Evolutionary conservation across 2,797 vertebrate genomes (phyloP).

Genomic region (Lacerta bilineata): DNA sequence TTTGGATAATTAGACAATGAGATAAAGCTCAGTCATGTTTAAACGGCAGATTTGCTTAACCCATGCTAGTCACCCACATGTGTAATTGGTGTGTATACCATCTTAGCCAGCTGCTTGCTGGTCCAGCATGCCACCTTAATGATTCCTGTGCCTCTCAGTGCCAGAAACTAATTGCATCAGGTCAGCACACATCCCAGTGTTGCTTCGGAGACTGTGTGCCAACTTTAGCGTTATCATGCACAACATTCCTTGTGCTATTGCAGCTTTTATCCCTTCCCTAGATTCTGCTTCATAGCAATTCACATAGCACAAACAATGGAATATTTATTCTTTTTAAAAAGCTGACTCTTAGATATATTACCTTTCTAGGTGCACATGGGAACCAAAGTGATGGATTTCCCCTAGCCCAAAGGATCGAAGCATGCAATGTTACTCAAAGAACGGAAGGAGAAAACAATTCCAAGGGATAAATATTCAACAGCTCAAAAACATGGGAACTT

Average conservation of each 20-base stretch:
- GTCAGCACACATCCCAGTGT: background rate
- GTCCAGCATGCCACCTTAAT: background rate
- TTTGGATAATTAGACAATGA: background rate
- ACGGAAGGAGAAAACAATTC: constrained; percentile 40
- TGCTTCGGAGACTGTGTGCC: background rate
- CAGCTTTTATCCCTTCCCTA: background rate
- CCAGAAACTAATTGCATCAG: constrained; percentile 3
- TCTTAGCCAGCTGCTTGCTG: background rate
- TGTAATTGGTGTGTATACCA: background rate
- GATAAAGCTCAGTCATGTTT: background rate
- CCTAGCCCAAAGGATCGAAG: constrained; percentile 48
- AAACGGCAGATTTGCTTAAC: background rate
- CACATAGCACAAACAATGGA: constrained; percentile 25
- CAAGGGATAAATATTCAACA: constrained; percentile 50
- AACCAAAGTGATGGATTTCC: constrained; percentile 43
- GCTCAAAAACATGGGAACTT: constrained; percentile 58
- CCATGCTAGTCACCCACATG: background rate
- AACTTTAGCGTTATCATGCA: constrained; percentile 2
- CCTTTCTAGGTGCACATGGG: constrained; percentile 25
- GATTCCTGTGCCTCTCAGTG: background rate
- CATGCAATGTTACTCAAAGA: constrained; percentile 30
- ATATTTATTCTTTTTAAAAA: constrained; percentile 28
- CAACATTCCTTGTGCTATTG: background rate
- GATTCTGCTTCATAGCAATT: constrained; percentile 22
- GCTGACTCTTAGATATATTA: constrained; percentile 8